phyloP scores from a whole-genome alignment of 2,797 vertebrate species.

The Chelmon rostratus region DNA sequence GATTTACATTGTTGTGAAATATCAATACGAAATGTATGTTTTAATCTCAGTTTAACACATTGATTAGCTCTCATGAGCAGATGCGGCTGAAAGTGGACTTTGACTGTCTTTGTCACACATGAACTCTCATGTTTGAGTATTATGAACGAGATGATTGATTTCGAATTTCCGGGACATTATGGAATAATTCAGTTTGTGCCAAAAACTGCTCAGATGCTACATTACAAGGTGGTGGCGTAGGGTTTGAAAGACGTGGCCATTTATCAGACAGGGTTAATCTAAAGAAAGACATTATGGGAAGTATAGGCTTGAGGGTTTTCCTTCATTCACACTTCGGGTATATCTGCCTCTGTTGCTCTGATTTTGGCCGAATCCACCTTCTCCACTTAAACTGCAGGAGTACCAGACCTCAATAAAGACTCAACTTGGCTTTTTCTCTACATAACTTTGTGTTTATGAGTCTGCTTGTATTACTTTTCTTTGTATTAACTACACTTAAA shows the following conservation, averaged over 20 bases:
- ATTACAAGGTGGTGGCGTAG: neutral
- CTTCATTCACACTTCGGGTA: neutral
- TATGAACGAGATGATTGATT: neutral
- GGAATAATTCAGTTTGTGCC: neutral
- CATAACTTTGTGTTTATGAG: neutral
- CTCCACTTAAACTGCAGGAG: neutral
- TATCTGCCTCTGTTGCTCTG: neutral
- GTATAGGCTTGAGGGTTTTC: neutral
- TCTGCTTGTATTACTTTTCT: neutral
- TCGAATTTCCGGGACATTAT: neutral
- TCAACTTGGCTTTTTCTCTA: neutral
- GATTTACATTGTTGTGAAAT: constrained; percentile 7
- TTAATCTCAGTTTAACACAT: neutral
- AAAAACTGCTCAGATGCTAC: no score
- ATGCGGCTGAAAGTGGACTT: neutral
- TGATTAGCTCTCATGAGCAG: neutral
- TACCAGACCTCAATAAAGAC: neutral
- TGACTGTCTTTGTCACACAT: neutral
- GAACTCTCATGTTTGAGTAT: neutral
- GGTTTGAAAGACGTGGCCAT: no score
- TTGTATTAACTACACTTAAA: neutral
- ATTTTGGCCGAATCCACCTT: constrained; percentile 1
- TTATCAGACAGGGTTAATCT: neutral
- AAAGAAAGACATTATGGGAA: neutral
- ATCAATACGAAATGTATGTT: neutral